Evolutionary conservation across 37 sponge, comb jelly and placozoan species (phyloP).

Genomic region (Lycopodina hypogea): DNA sequence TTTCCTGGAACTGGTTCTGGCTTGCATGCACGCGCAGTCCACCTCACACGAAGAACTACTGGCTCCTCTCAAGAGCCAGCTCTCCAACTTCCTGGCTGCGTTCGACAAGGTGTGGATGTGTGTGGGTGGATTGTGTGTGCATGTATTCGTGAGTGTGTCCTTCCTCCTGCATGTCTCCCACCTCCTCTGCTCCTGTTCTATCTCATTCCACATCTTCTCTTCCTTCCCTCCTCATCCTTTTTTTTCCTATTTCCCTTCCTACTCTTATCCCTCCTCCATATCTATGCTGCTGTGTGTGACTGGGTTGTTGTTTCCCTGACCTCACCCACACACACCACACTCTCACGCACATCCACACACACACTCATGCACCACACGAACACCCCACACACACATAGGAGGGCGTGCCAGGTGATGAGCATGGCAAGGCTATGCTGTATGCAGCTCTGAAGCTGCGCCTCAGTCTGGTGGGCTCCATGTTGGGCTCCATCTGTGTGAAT

Average conservation of each 20-base stretch:
- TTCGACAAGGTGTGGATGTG: slow-evolving; percentile 79
- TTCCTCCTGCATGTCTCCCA: too few relatives aligned
- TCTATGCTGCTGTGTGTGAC: too few relatives aligned
- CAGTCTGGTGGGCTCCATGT: slow-evolving; percentile 74
- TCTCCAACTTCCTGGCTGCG: slow-evolving; percentile 64
- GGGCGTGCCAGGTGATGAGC: slow-evolving; percentile 72
- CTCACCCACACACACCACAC: too few relatives aligned
- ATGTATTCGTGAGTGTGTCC: slow-evolving; percentile 2
- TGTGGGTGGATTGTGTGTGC: background rate
- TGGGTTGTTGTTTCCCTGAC: too few relatives aligned
- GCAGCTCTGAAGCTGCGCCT: slow-evolving; percentile 81
- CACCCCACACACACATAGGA: slow-evolving; percentile 24
- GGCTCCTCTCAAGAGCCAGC: slow-evolving; percentile 77
- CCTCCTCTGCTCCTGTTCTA: too few relatives aligned
- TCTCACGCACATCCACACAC: too few relatives aligned
- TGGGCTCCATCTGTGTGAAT: slow-evolving; percentile 55
- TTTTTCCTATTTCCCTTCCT: too few relatives aligned
- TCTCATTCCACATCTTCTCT: too few relatives aligned
- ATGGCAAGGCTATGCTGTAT: slow-evolving; percentile 69
- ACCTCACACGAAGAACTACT: slow-evolving; percentile 69
- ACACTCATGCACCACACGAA: too few relatives aligned
- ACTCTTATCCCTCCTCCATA: too few relatives aligned
- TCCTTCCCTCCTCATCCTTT: too few relatives aligned
- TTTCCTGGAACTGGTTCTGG: slow-evolving; percentile 83
- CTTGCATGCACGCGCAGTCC: slow-evolving; percentile 77